Conservation (phyloP, 2,113 vertebrate species). For the Menura novaehollandiae region DNA sequence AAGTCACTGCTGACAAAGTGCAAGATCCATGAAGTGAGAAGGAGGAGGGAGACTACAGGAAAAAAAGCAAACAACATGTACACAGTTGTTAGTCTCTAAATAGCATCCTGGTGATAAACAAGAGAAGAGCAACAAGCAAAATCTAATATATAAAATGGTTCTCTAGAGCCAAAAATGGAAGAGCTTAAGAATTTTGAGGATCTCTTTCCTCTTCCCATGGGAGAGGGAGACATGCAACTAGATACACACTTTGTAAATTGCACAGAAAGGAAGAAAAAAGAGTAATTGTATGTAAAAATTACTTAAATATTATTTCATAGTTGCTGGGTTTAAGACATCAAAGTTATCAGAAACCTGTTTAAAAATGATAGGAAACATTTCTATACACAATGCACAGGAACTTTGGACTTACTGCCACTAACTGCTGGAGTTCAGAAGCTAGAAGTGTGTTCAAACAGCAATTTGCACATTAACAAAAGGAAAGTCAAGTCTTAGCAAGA, state of each 20-base stretch:
- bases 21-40: not conserved
- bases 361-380: not conserved
- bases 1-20: not conserved
- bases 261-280: not conserved
- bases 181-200: not conserved
- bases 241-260: not conserved
- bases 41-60: not conserved
- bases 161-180: not conserved
- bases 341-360: not conserved
- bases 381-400: not conserved
- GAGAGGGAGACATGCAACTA: not conserved
- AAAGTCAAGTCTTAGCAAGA: not conserved
- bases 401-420: not conserved
- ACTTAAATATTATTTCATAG: not conserved
- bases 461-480: not conserved
- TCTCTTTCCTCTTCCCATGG: not conserved
- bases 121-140: not conserved
- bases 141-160: not conserved
- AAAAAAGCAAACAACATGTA: not conserved
- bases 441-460: not conserved
- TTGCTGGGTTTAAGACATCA: not conserved
- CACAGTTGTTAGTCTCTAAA: not conserved
- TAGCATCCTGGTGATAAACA: not conserved
- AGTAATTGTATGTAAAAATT: not conserved
- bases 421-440: not conserved